These are phyloP conservation scores for Papilio protenor DNA, from an alignment of 2,888 invertebrate species.

Conservation along the genomic window DNA sequence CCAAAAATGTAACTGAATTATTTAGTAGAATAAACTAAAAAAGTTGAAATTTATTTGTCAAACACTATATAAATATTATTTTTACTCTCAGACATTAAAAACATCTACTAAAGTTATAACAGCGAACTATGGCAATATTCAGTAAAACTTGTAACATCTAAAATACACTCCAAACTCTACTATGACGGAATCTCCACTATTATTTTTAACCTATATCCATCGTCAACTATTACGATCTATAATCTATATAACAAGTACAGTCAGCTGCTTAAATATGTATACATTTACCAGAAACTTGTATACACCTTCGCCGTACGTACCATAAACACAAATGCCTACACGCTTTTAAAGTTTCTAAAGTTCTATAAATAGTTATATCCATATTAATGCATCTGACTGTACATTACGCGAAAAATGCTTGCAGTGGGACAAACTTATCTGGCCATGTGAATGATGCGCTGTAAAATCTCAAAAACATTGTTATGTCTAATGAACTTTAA, in stretches of 20 bases:
- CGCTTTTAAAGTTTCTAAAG: no score
- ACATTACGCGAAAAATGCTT: no score
- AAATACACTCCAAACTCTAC: slow-evolving; percentile 1
- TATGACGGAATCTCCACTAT: neutral
- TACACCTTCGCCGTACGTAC: no score
- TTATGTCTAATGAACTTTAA: neutral
- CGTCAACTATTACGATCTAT: neutral
- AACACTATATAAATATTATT: neutral
- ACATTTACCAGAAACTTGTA: neutral
- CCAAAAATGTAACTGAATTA: no score
- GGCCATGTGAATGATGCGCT: neutral
- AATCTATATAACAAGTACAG: neutral
- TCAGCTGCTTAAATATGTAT: neutral
- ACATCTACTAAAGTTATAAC: neutral
- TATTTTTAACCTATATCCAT: neutral
- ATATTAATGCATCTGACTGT: no score
- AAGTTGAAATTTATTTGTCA: neutral
- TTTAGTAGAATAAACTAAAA: no score
- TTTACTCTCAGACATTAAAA: neutral
- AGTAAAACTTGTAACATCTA: neutral
- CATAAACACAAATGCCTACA: no score
- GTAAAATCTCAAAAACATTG: no score
- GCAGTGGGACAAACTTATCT: neutral
- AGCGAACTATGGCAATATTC: neutral
- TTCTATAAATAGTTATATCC: no score